phyloP scores from a whole-genome alignment of 1,140 invertebrate species.

The Apis mellifera region DNA sequence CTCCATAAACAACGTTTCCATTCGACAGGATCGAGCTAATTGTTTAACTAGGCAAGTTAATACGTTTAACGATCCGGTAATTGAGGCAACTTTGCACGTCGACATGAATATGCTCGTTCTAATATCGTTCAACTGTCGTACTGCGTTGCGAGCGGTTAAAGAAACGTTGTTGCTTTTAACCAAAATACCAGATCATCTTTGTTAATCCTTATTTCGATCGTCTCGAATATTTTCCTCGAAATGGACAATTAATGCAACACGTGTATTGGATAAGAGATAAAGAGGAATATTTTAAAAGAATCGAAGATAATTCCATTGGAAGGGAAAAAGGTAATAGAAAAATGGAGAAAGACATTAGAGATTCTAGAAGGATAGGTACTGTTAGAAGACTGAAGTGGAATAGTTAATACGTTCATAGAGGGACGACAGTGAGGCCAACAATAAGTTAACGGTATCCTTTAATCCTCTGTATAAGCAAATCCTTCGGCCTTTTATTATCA shows the following conservation, averaged over 20 bases:
- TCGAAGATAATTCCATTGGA: no score
- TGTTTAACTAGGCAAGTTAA: conserved; percentile 67
- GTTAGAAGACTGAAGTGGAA: no score
- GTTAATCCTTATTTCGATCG: background rate
- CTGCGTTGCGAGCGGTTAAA: background rate
- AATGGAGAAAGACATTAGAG: no score
- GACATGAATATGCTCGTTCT: conserved; percentile 33
- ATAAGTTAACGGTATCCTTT: no score
- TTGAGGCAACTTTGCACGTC: conserved; percentile 63
- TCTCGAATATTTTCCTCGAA: background rate
- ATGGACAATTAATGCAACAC: background rate
- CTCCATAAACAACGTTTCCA: conserved; percentile 45
- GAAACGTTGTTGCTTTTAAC: background rate
- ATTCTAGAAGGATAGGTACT: no score
- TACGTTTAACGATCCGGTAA: conserved; percentile 66
- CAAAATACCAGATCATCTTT: background rate
- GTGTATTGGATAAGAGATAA: no score
- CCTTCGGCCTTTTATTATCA: no score
- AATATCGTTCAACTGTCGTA: background rate
- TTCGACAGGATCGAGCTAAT: conserved; percentile 64
- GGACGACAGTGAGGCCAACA: no score
- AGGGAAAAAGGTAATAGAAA: no score
- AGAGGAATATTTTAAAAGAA: no score
- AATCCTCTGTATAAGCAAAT: no score
- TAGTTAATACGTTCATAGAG: no score